Evolutionary conservation across 2,113 vertebrate species (phyloP), one percentile per base, ranked within the genome.

Genomic region (Scomber scombrus): DNA sequence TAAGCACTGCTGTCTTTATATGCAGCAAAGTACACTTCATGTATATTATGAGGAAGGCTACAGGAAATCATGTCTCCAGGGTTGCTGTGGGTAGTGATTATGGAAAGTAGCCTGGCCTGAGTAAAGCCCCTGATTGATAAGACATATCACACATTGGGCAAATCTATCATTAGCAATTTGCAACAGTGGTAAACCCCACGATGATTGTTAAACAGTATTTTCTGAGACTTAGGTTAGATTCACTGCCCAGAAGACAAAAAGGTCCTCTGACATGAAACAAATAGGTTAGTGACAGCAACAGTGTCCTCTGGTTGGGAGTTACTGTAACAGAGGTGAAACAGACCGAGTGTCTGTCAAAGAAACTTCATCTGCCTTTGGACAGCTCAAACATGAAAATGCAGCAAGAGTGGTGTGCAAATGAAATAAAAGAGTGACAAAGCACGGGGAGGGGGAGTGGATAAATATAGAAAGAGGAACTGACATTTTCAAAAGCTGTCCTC

Each of bases 391-490:
- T 63, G 46, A 70, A 64, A 71, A 57, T 14, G 12, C 18, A 31
- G 69, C 76, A 51, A 8, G 3, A 70, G 51, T 21, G 45, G 54
- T 34, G 55, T 46, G 61, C 78, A 88, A 87, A 81, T 52, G 47
- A 90, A 78, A 63, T 62, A 79, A 78, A 80, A 85, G 29, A 65
- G 64, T 83, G 83, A 90, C 90, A 91, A 85, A 83, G 82, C 71
- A 74, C 11, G 18, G 21, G 45, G 69, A 50, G 69, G 10, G n/a
- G 16, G 67, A 56, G 50, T 1, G 9, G 87, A 46, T 90, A 93
- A 91, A 92, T 89, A 93, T 91, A 94, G 93, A 90, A 94, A 85
- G 85, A 92, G 93, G 94, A 94, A 94, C 89, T 93, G 90, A 88
- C 89, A 91, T 84, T 93, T 91, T 91, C 87, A 93, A 86, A 93